Evolutionary conservation across 2,113 vertebrate species (phyloP).

Genomic region (Nerophis ophidion): DNA sequence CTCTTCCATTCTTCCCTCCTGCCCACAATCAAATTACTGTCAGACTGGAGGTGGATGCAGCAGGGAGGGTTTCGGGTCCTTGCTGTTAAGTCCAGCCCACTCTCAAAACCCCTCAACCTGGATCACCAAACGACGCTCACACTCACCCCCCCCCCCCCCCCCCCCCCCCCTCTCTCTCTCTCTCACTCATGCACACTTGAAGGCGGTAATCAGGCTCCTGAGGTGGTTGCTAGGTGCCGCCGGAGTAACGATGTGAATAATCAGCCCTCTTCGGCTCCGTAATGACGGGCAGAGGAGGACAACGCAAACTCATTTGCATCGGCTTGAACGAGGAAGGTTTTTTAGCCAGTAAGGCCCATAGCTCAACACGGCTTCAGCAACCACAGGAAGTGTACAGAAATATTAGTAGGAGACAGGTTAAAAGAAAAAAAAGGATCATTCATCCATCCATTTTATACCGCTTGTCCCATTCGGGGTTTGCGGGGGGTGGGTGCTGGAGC

Average conservation of each 20-base stretch:
- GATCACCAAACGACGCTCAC: constrained; percentile 12
- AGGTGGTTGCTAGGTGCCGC: constrained; percentile 56
- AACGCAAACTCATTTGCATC: constrained; percentile 48
- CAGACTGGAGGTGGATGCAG: constrained; percentile 9
- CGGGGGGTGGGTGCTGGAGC: too few species aligned
- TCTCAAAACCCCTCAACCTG: constrained; percentile 11
- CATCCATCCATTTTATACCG: too few species aligned
- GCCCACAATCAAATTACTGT: constrained; percentile 41
- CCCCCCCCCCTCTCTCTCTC: background rate
- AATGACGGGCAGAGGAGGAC: constrained; percentile 43
- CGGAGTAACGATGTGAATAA: constrained; percentile 56
- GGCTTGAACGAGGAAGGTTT: constrained; percentile 29
- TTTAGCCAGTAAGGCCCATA: constrained; percentile 25
- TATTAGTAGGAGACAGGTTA: too few species aligned
- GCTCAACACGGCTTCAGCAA: background rate
- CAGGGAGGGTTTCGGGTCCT: background rate
- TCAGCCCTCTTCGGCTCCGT: constrained; percentile 46
- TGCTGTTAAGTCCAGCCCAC: constrained; percentile 14
- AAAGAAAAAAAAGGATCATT: too few species aligned
- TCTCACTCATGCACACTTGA: constrained; percentile 13
- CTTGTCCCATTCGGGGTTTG: too few species aligned
- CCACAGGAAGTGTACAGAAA: too few species aligned
- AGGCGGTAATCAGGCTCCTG: constrained; percentile 18
- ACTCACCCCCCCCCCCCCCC: background rate
- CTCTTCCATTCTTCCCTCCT: constrained; percentile 1